Evolutionary conservation across 1,140 invertebrate genomes (phyloP), one percentile per base, ranked within the genome.

Genomic region (Xylocopa sonorina): DNA sequence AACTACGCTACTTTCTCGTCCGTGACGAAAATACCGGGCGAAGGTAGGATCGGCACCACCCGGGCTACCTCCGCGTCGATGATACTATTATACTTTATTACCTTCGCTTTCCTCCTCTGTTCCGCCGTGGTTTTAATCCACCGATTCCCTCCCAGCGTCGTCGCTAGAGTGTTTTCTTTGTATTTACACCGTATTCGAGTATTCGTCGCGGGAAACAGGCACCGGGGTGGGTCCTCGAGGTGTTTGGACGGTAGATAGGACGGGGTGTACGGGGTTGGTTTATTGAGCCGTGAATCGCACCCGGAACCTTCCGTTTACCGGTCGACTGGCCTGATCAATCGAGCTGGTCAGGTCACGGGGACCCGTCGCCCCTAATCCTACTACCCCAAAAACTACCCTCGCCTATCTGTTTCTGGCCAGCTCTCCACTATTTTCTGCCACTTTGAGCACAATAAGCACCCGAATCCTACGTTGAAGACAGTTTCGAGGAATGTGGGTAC

Each of bases 1-100:
- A 69, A 77, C 75, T 77, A 32, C 55, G 43, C 66, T 69, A 69
- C 66, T 60, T 48, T 41, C 43, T 38, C 53, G 51, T 14, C 27
- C 53, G 74, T 43, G 43, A 77, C 53, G 51, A 27, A 27, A 60
- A 63, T 27, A 62, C 67, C 14, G 27, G 41, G 24, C n/a, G 14
- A 32, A 4, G 1, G 41, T 3, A 9, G n/a, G 60, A 43, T 21
- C 14, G 6, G 41, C 1, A 21, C n/a, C n/a, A n/a, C n/a, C n/a
- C 24, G 6, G 24, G 41, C 27, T 53, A 51, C 50, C 16, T 14
- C n/a, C 24, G 29, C 43, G 10, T 14, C 18, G n/a, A 64, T 41
- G 9, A 53, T 55, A 21, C 50, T 46, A 38, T 38, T 38, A 38
- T 38, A 53, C 9, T 53, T 53, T 53, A 27, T 34, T 24, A 27